A percentile compares a stretch with the other conserved stretches of the same genome.
phyloP scores from a whole-genome alignment of 2,113 vertebrate species.

The Larimichthys crocea region DNA sequence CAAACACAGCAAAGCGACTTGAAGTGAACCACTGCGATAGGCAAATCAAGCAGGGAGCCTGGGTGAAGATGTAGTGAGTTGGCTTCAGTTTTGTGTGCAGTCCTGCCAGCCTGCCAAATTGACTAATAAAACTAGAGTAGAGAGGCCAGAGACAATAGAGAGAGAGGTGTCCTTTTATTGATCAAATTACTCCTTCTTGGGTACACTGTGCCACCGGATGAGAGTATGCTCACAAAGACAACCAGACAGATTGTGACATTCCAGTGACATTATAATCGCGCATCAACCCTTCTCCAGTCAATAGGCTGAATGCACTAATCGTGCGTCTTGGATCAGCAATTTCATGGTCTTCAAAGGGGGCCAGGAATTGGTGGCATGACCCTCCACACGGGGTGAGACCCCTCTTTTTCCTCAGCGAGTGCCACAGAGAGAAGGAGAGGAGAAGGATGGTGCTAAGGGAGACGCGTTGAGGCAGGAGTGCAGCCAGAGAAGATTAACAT shows the following conservation, averaged over 20 bases:
- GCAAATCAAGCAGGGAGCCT: conserved; percentile 52
- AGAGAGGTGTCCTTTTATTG: conserved; percentile 73
- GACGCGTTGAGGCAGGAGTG: conserved; percentile 11
- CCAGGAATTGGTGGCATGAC: conserved; percentile 84
- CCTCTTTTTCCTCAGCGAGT: conserved; percentile 60
- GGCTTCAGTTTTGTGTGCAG: conserved; percentile 55
- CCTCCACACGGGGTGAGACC: conserved; percentile 78
- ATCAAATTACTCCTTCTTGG: conserved; percentile 77
- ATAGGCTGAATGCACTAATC: conserved; percentile 82
- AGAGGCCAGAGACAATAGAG: conserved; percentile 65
- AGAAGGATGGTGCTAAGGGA: conserved; percentile 29
- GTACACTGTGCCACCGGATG: conserved; percentile 69
- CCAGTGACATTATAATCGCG: conserved; percentile 82
- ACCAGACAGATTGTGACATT: conserved; percentile 84
- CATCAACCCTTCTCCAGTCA: conserved; percentile 79
- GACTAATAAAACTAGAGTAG: conserved; percentile 71
- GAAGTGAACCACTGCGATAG: conserved; percentile 52
- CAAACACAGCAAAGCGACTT: conserved; percentile 38
- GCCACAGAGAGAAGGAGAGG: conserved; percentile 55
- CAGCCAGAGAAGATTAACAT: conserved; percentile 84
- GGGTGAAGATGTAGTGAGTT: conserved; percentile 52
- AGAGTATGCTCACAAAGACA: conserved; percentile 73
- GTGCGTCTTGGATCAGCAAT: conserved; percentile 85
- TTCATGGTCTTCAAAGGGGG: conserved; percentile 83
- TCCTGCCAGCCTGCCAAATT: conserved; percentile 67